Percentiles rank a stretch among this genome's conserved stretches.
Evolutionary conservation across 2,113 vertebrate species (phyloP).

Genomic region (Todiramphus chloris): DNA sequence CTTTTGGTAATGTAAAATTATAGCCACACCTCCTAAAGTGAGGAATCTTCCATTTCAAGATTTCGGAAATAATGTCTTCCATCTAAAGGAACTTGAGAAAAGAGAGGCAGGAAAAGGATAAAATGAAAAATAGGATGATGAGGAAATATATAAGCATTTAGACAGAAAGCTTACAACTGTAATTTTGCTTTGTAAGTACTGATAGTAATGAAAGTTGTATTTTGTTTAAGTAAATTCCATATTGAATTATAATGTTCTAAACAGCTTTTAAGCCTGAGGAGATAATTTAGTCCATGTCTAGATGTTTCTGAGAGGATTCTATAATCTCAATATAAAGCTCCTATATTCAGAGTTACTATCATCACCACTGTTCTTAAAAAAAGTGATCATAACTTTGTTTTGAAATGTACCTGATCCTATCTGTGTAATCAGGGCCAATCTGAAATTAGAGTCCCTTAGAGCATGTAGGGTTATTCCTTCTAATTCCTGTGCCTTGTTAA

Average conservation of each 20-base stretch:
- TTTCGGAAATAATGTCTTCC: not conserved
- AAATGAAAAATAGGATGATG: not conserved
- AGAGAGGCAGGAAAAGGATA: not conserved
- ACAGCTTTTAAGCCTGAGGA: not conserved
- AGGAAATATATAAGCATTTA: not conserved
- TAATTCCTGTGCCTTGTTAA: not conserved
- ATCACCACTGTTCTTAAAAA: not conserved
- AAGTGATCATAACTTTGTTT: not conserved
- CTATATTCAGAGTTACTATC: not conserved
- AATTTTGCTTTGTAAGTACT: not conserved
- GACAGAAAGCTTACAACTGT: not conserved
- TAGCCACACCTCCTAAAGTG: not conserved
- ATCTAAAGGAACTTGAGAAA: not conserved
- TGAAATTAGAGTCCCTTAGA: not conserved
- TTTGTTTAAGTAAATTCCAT: not conserved
- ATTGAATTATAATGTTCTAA: not conserved
- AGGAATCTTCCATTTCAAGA: not conserved
- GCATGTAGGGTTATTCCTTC: not conserved
- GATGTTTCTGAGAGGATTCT: not conserved
- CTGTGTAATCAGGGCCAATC: not conserved
- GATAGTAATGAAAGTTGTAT: not conserved
- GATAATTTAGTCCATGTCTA: not conserved
- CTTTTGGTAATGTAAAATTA: not conserved
- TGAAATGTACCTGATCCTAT: not conserved
- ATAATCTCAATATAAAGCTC: not conserved